Conservation (phyloP, 2,888 invertebrate species). For the Agrotis ipsilon region DNA sequence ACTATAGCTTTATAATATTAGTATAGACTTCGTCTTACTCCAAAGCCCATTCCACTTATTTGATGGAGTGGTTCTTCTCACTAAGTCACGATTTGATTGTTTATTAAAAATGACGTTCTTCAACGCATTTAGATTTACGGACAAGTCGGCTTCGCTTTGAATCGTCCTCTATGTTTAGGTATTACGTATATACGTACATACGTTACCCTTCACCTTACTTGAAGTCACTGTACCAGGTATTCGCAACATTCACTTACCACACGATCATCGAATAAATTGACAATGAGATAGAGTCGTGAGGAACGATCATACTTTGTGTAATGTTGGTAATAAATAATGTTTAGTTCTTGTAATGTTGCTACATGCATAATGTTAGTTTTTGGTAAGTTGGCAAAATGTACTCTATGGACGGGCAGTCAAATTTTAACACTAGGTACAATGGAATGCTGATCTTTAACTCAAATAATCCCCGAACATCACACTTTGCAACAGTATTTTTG, state of each 20-base stretch:
- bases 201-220: constrained; percentile 43
- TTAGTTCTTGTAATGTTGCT: too few species aligned
- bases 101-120: background rate
- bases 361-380: too few species aligned
- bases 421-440: too few species aligned
- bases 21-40: too few species aligned
- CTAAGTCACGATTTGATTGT: background rate
- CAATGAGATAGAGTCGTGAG: constrained; percentile 3
- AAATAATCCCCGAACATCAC: too few species aligned
- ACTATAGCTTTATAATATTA: too few species aligned
- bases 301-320: background rate
- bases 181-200: constrained; percentile 20
- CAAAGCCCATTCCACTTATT: too few species aligned
- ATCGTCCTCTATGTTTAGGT: constrained; percentile 19
- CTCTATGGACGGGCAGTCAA: too few species aligned
- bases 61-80: too few species aligned
- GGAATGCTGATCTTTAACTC: too few species aligned
- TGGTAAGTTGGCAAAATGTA: too few species aligned
- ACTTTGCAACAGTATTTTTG: constrained; percentile 6
- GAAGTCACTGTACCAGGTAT: constrained; percentile 15
- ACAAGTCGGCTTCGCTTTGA: background rate
- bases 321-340: too few species aligned
- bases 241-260: constrained; percentile 45
- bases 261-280: constrained; percentile 17
- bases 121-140: background rate